phyloP scores from a whole-genome alignment of 2,797 vertebrate genomes.

The Aerospiza tachiro region DNA sequence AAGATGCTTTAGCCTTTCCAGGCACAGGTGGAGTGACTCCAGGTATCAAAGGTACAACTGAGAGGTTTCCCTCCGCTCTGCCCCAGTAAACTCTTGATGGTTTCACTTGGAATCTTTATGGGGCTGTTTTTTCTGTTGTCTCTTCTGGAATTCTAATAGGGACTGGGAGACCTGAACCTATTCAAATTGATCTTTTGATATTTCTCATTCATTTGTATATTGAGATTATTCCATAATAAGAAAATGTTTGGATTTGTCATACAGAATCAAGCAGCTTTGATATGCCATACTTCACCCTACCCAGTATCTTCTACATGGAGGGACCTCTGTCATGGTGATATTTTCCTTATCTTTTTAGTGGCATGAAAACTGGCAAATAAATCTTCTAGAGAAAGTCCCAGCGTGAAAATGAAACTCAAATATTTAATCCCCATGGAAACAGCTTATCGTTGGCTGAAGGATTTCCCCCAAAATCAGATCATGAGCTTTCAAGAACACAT shows the following conservation, averaged over 20 bases:
- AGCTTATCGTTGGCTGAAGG: background rate
- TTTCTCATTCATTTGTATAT: background rate
- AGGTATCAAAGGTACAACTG: background rate
- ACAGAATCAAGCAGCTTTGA: background rate
- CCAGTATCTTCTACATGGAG: background rate
- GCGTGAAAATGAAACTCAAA: background rate
- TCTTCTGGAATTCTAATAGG: background rate
- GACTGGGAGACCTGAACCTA: background rate
- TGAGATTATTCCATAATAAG: background rate
- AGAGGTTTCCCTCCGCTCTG: background rate
- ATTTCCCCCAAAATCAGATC: constrained; percentile 15
- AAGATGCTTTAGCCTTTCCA: background rate
- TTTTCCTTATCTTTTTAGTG: background rate
- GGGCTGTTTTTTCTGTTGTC: background rate
- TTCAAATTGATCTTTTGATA: background rate
- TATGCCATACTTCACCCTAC: background rate
- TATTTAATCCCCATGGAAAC: constrained; percentile 34
- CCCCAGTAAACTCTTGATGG: background rate
- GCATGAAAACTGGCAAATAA: background rate
- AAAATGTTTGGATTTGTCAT: background rate
- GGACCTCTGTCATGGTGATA: background rate
- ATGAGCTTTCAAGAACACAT: background rate
- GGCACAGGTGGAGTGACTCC: background rate
- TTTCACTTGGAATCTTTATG: background rate
- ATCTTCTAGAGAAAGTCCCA: background rate